phyloP scores from a whole-genome alignment of 2,113 vertebrate species.

The Laticauda laticaudata region DNA sequence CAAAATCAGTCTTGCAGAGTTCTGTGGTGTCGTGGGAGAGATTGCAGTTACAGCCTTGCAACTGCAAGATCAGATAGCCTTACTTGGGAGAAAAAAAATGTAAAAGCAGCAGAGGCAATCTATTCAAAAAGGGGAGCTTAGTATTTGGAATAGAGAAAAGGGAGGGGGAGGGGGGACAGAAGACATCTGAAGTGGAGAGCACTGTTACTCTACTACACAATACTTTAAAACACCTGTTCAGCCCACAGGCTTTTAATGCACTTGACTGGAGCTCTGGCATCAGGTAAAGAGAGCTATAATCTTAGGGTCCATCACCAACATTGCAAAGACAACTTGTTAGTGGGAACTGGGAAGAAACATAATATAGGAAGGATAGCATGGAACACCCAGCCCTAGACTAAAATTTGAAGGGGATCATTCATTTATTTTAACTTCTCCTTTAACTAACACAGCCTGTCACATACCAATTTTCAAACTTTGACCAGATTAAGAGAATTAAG shows the following conservation, averaged over 20 bases:
- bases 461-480: neutral
- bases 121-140: neutral
- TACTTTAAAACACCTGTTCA: neutral
- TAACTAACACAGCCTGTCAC: no score
- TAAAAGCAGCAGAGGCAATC: neutral
- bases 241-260: neutral
- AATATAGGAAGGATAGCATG: neutral
- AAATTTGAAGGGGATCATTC: neutral
- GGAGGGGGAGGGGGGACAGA: neutral
- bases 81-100: neutral
- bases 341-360: neutral
- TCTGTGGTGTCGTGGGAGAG: conserved; percentile 23
- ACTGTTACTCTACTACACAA: neutral
- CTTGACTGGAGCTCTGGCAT: neutral
- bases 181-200: neutral
- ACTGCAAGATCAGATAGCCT: neutral
- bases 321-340: neutral
- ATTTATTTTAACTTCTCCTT: neutral
- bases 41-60: neutral
- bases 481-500: neutral
- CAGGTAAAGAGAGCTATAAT: neutral
- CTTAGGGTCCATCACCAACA: neutral
- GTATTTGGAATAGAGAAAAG: neutral
- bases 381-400: neutral
- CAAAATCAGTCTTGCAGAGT: neutral